phyloP scores from a whole-genome alignment of 2,888 invertebrate genomes.

The Pachliopta kotzebuea region DNA sequence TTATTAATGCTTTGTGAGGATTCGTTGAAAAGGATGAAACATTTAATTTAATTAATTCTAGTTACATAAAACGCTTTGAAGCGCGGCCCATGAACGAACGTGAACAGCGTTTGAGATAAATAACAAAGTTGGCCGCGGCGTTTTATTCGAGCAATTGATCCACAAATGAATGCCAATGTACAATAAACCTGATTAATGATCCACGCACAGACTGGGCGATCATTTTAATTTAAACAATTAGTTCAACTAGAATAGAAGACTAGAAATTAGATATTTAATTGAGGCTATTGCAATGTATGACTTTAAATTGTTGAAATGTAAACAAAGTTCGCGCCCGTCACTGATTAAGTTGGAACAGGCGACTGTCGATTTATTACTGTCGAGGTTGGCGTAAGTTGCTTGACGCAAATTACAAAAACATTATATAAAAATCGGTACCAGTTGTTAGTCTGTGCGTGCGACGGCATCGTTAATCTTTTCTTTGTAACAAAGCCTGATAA shows the following conservation, averaged over 20 bases:
- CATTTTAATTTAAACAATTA: slow-evolving; percentile 17
- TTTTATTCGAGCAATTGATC: slow-evolving; percentile 28
- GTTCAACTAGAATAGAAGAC: slow-evolving; percentile 12
- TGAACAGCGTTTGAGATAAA: slow-evolving; percentile 11
- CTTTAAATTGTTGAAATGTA: not conserved
- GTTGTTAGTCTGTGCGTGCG: slow-evolving; percentile 36
- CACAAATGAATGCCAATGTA: slow-evolving; percentile 28
- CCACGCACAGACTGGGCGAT: slow-evolving; percentile 11
- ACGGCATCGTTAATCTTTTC: slow-evolving; percentile 45
- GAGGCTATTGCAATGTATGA: slow-evolving; percentile 2
- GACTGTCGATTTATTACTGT: not conserved
- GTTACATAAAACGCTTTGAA: slow-evolving; percentile 1
- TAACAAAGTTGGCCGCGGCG: slow-evolving; percentile 19
- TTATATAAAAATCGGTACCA: slow-evolving; percentile 30
- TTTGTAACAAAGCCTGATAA: slow-evolving; percentile 50
- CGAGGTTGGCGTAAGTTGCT: slow-evolving; percentile 9
- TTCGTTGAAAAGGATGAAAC: not conserved
- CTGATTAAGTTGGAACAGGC: slow-evolving; percentile 1
- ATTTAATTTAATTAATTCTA: slow-evolving; percentile 1
- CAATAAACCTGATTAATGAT: slow-evolving; percentile 28
- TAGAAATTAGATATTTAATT: slow-evolving; percentile 16
- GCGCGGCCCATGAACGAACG: slow-evolving; percentile 6
- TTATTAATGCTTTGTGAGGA: slow-evolving; percentile 1
- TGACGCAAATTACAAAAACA: slow-evolving; percentile 30
- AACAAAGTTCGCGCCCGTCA: not conserved